Evolutionary conservation across 2,888 invertebrate species (phyloP), one percentile per base, ranked within the genome.

Genomic region (Gandaritis pyraliata): DNA sequence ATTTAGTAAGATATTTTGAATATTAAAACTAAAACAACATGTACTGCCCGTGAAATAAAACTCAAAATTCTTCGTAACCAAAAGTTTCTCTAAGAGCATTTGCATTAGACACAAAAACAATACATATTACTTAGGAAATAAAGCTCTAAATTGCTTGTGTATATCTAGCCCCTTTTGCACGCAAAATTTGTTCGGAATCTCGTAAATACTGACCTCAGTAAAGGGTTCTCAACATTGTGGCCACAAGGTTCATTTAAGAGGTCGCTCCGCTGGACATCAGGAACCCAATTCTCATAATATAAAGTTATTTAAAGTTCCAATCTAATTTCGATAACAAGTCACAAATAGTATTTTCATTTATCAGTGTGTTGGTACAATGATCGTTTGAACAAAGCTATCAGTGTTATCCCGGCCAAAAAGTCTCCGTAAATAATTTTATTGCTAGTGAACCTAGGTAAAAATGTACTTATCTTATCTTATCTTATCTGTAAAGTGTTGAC

Each of bases 141-240:
- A 55, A 49, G 10, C 53, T 15, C 46, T 58, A 46, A 52, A 13
- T 30, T 30, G 18, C 18, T 15, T 29, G n/a, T 29, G 50, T 1
- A 36, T 48, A 39, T 7, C 16, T 1, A 51, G 61, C 65, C 65
- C 64, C 65, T 75, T 70, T n/a, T 30, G 5, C 62, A 46, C 78
- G 77, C 75, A 70, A 80, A 82, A 85, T 80, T 84, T 76, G 78
- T 73, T 78, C 74, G 71, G 75, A 76, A 73, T 67, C 77, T 77
- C 78, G 85, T 87, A 87, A 87, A 87, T 86, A 86, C 81, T 81
- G 82, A 81, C 78, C 78, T 73, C 67, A 63, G 74, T 70, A 84
- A 84, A 82, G 86, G 83, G 82, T 82, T 81, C 78, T 75, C 69
- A 61, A 56, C 71, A 70, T 71, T 77, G 57, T 59, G 65, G 71